These are phyloP conservation scores for Parthenolecanium corni DNA, from an alignment of 2,888 invertebrate species.

Conservation along the genomic window DNA sequence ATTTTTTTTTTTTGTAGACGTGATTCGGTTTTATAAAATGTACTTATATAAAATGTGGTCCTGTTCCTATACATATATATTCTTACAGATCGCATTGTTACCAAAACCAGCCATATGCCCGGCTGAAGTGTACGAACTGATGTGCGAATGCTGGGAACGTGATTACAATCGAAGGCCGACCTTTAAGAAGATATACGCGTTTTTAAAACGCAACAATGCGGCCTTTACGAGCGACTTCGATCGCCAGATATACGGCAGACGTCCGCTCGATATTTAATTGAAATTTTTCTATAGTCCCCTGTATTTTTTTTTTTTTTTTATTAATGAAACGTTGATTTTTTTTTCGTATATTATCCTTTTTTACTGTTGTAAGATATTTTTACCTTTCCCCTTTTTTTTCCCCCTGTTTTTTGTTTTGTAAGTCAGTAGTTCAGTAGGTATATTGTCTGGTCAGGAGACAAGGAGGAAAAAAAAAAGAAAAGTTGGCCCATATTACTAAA, in stretches of 20 bases:
- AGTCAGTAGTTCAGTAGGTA: too few species aligned
- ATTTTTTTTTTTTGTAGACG: too few species aligned
- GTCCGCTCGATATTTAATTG: slow-evolving; percentile 9
- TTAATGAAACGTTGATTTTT: background rate
- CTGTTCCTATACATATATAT: background rate
- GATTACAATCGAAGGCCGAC: slow-evolving; percentile 49
- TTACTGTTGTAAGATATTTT: background rate
- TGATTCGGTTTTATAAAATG: too few species aligned
- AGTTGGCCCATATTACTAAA: too few species aligned
- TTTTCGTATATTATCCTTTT: background rate
- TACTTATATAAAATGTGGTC: background rate
- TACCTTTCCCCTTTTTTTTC: background rate
- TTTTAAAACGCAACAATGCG: slow-evolving; percentile 51
- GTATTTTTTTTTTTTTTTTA: background rate
- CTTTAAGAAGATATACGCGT: slow-evolving; percentile 56
- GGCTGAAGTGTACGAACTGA: slow-evolving; percentile 59
- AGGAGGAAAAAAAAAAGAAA: too few species aligned
- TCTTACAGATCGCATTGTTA: slow-evolving; percentile 42
- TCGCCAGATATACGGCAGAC: slow-evolving; percentile 43
- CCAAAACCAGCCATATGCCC: slow-evolving; percentile 66
- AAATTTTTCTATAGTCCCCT: background rate
- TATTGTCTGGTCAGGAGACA: too few species aligned
- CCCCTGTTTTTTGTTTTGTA: too few species aligned
- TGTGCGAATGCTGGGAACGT: slow-evolving; percentile 57
- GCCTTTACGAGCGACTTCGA: slow-evolving; percentile 39